Evolutionary conservation across 1,140 invertebrate genomes (phyloP).

Genomic region (Trachelipus rathkii): DNA sequence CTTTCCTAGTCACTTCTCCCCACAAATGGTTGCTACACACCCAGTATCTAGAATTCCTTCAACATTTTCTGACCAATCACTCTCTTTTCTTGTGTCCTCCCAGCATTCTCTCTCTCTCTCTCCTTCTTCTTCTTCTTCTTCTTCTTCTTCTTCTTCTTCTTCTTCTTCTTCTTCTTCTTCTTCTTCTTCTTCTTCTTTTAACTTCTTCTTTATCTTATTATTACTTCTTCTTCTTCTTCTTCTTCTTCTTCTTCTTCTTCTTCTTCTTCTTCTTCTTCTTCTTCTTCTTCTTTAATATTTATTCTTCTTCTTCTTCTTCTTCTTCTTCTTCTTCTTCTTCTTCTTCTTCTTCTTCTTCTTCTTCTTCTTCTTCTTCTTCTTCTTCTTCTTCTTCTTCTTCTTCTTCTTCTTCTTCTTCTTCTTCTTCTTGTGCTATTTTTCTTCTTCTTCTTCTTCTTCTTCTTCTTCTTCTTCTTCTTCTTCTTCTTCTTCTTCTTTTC

Average conservation of each 20-base stretch:
- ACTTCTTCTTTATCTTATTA: no score
- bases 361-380: not conserved
- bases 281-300: no score
- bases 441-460: not conserved
- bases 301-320: no score
- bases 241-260: not conserved
- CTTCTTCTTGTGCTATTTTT: no score
- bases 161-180: no score
- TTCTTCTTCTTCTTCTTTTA: no score
- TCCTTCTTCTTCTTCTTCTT: not conserved
- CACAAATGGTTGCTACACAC: no score
- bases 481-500: not conserved
- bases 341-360: not conserved
- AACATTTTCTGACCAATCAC: no score
- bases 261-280: not conserved
- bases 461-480: not conserved
- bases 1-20: no score
- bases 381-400: not conserved
- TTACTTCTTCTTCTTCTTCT: no score
- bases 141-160: not conserved
- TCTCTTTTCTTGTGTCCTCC: conserved; percentile 1
- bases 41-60: no score
- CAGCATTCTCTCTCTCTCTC: not conserved
- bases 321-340: not conserved
- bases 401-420: not conserved